Evolutionary conservation across 2,888 invertebrate genomes (phyloP), one percentile per base, ranked within the genome.

Genomic region (Cephalotes varians): DNA sequence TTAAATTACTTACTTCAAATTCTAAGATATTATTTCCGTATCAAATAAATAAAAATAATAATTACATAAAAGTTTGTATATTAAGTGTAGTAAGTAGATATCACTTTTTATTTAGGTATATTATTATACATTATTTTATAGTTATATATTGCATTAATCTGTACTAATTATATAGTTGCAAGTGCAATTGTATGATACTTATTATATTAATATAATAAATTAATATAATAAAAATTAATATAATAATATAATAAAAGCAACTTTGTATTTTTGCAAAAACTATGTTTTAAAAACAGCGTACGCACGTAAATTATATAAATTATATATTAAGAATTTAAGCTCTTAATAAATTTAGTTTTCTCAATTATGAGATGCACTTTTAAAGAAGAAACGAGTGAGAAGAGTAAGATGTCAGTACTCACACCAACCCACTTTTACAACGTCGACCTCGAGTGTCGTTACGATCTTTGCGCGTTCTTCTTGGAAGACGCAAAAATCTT

Each of bases 321-420:
- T 28, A n/a, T n/a, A 7, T 15, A 72, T 71, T 18, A 28, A 28
- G 2, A 18, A 15, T 1, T 9, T 65, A 49, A 76, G 40, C 5
- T 67, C 9, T 47, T 51, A 31, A 64, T 37, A 67, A 76, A 76
- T 51, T n/a, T 9, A 40, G 15, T 51, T 58, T 73, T 65, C 49
- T 51, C 37, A n/a, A 37, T 67, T 67, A 76, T 67, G 28, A 51
- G 47, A 44, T 71, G 37, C 21, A 72, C 40, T 71, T 69, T 62
- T 44, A 56, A 72, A 72, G 31, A 40, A 40, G 31, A 44, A 72
- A 54, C 40, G n/a, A 71, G 15, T 31, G 44, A 77, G 7, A 31
- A 56, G 15, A 40, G 10, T 54, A 40, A 28, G 51, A 40, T 67
- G 40, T 9, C 37, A n/a, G 54, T 7, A 31, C 25, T 28, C 25